phyloP scores from a whole-genome alignment of 2,113 vertebrate species.

The Podilymbus podiceps region DNA sequence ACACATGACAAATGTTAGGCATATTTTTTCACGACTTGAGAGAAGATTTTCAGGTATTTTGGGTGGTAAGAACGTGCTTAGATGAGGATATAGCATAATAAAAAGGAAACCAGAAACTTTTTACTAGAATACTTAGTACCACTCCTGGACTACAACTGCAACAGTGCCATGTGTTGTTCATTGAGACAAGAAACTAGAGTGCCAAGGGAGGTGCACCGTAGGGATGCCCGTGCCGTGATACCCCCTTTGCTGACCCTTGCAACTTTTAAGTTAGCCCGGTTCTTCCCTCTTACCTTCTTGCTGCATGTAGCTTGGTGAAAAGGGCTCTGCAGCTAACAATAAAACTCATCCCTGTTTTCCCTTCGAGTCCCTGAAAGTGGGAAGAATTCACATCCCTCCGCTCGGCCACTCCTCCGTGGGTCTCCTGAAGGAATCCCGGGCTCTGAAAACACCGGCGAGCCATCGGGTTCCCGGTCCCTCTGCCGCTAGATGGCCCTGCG shows the following conservation, averaged over 20 bases:
- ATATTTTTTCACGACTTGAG: not conserved
- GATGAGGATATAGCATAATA: not conserved
- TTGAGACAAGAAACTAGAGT: not conserved
- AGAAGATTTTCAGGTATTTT: not conserved
- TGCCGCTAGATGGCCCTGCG: slow-evolving; percentile 68
- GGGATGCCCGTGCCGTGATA: too few relatives aligned
- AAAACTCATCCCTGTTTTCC: not conserved
- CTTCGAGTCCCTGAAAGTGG: not conserved
- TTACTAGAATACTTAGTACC: not conserved
- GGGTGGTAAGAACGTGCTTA: not conserved
- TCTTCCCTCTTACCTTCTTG: not conserved
- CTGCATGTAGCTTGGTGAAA: not conserved
- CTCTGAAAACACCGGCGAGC: rapidly evolving
- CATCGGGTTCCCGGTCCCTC: rapidly evolving
- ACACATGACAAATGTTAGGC: not conserved
- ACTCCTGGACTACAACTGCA: not conserved
- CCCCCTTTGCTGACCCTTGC: too few relatives aligned
- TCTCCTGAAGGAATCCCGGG: not conserved
- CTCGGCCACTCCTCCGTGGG: not conserved
- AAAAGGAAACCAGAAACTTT: not conserved
- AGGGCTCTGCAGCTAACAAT: not conserved
- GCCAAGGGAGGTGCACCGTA: not conserved
- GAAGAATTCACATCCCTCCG: not conserved
- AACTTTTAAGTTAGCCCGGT: not conserved
- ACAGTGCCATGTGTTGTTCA: not conserved